phyloP scores from a whole-genome alignment of 2,113 vertebrate genomes.

The Bucco capensis region DNA sequence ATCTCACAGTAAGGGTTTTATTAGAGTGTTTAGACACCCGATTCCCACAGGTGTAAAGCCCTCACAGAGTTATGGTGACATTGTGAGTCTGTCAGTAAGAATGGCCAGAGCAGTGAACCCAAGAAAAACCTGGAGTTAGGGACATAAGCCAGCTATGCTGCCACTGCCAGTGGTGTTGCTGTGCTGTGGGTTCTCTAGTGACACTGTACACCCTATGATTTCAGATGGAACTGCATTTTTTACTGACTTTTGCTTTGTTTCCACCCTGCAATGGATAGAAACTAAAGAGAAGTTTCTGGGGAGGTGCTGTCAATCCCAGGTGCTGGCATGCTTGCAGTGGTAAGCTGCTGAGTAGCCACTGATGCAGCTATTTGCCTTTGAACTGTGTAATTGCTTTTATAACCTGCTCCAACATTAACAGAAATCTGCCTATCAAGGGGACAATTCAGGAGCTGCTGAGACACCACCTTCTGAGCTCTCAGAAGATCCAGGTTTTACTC shows the following conservation, averaged over 20 bases:
- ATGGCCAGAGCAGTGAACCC: neutral
- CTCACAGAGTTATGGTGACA: neutral
- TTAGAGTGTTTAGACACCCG: neutral
- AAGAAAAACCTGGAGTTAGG: neutral
- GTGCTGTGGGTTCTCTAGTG: neutral
- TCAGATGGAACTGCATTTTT: neutral
- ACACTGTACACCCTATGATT: neutral
- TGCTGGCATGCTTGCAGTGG: neutral
- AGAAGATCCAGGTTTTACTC: neutral
- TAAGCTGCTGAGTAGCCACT: neutral
- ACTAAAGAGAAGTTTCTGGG: neutral
- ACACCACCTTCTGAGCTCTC: neutral
- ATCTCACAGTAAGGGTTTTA: neutral
- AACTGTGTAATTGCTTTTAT: neutral
- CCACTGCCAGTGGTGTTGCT: neutral
- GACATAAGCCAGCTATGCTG: neutral
- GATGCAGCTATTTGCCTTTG: neutral
- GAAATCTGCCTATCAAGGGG: neutral
- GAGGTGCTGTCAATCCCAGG: neutral
- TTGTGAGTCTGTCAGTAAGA: neutral
- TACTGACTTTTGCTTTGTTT: neutral
- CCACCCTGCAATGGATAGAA: neutral
- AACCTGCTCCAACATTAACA: slow-evolving; percentile 37
- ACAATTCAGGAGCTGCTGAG: neutral
- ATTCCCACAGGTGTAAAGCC: neutral